Conservation (phyloP, 2,888 invertebrate genomes). For the Pyralis farinalis region DNA sequence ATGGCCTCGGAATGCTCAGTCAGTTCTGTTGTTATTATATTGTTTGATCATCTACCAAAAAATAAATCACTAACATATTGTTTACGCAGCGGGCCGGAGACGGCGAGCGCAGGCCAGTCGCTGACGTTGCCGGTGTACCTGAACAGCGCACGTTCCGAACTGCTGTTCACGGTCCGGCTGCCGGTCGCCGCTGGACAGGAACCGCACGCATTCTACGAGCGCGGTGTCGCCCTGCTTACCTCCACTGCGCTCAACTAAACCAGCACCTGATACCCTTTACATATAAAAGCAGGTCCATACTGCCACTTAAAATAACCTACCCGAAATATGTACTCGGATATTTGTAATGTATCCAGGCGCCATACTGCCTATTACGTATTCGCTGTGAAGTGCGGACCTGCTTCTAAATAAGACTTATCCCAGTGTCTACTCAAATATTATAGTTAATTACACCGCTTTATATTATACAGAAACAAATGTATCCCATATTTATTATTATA, state of each 20-base stretch:
- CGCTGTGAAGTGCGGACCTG: no score
- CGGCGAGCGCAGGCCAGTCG: conserved; percentile 67
- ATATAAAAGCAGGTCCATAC: no score
- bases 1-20: no score
- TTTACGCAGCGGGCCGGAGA: conserved; percentile 54
- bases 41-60: no score
- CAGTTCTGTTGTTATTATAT: no score
- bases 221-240: conserved; percentile 97
- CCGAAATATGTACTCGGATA: no score
- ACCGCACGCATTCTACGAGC: conserved; percentile 97
- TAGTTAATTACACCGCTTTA: background rate
- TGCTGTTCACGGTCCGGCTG: conserved; percentile 97
- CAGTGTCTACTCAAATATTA: no score
- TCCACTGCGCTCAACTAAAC: conserved; percentile 90
- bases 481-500: background rate
- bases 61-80: no score
- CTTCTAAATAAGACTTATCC: no score
- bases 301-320: no score
- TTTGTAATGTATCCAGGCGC: no score
- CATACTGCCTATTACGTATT: no score
- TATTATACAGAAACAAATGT: background rate
- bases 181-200: conserved; percentile 95
- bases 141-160: conserved; percentile 96
- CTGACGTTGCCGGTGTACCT: conserved; percentile 97
- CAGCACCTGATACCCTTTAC: background rate